Conservation (phyloP, 2,888 invertebrate species). For the Sarcophaga rosellei region DNA sequence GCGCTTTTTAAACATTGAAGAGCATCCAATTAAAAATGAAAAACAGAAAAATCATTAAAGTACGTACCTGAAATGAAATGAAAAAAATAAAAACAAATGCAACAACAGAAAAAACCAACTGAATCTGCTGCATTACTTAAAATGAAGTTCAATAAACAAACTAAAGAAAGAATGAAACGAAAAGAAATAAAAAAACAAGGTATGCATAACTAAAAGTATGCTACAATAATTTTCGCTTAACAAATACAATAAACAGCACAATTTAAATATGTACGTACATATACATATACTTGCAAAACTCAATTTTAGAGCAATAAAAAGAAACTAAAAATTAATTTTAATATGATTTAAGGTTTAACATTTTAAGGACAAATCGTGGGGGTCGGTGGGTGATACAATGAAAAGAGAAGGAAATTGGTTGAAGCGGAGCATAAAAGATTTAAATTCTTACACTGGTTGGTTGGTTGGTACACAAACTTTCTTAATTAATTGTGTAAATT, state of each 20-base stretch:
- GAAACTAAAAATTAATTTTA: slow-evolving; percentile 14
- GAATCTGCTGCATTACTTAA: neutral
- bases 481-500: slow-evolving; percentile 67
- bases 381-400: neutral
- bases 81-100: neutral
- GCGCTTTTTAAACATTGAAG: slow-evolving; percentile 40
- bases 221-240: slow-evolving; percentile 14
- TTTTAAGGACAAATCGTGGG: too few species aligned
- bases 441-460: slow-evolving; percentile 36
- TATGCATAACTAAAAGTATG: neutral
- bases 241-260: slow-evolving; percentile 18
- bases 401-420: slow-evolving; percentile 3
- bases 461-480: slow-evolving; percentile 51
- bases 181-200: neutral
- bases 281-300: neutral
- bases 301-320: neutral
- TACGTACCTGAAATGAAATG: slow-evolving; percentile 44
- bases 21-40: slow-evolving; percentile 55
- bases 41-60: slow-evolving; percentile 18
- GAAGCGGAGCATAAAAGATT: slow-evolving; percentile 20
- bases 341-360: slow-evolving; percentile 41
- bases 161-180: neutral
- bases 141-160: slow-evolving; percentile 35
- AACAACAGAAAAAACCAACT: neutral
- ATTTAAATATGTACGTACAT: neutral